Evolutionary conservation across 2,797 vertebrate genomes (phyloP).

Genomic region (Rhinella marina): DNA sequence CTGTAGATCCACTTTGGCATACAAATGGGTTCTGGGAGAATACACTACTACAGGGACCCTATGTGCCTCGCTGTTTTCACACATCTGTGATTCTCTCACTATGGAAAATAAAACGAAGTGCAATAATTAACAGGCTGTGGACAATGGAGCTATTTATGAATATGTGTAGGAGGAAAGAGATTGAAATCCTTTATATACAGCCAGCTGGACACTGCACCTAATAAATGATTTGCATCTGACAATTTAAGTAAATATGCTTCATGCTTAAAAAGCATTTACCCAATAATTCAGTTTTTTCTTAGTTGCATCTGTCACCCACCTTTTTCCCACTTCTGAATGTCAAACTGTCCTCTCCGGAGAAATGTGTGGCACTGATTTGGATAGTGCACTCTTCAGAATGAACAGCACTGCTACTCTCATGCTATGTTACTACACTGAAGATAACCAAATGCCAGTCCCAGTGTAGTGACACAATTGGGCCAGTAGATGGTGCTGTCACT

Average conservation of each 20-base stretch:
- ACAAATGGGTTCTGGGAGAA: background rate
- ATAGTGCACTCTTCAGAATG: too few species aligned
- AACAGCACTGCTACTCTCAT: too few species aligned
- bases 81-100: constrained; percentile 8
- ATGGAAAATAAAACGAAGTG: constrained; percentile 2
- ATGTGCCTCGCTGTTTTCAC: background rate
- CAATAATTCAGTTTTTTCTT: background rate
- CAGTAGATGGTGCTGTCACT: too few species aligned
- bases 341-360: too few species aligned
- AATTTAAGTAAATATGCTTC: background rate
- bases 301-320: background rate
- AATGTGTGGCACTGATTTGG: too few species aligned
- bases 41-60: background rate
- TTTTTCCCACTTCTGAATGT: too few species aligned
- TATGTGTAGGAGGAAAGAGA: constrained; percentile 21
- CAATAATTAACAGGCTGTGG: constrained; percentile 27
- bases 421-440: too few species aligned
- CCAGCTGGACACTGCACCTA: constrained; percentile 30
- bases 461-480: too few species aligned
- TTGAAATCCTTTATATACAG: background rate
- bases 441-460: too few species aligned
- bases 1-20: constrained; percentile 8
- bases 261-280: background rate
- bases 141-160: constrained; percentile 41
- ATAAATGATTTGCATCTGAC: background rate